Conservation (phyloP, 2,113 vertebrate species). For the Meriones unguiculatus region DNA sequence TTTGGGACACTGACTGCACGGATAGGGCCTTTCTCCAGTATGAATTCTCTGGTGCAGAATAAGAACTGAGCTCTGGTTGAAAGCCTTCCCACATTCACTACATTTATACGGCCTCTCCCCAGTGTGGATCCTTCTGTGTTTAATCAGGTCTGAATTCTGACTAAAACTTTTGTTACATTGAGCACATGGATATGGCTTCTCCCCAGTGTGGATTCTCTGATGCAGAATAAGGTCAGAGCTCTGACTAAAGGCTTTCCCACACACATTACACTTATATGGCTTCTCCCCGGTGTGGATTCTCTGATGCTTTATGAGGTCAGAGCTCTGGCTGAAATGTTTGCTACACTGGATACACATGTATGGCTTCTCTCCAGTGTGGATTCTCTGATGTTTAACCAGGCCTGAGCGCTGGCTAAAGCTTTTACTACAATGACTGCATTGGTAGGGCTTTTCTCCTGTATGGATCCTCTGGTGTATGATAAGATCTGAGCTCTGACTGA, state of each 20-base stretch:
- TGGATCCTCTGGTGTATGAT: slow-evolving; percentile 83
- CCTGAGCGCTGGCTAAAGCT: slow-evolving; percentile 83
- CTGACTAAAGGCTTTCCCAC: slow-evolving; percentile 82
- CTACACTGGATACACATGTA: slow-evolving; percentile 82
- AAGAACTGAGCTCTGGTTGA: slow-evolving; percentile 80
- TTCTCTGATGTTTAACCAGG: slow-evolving; percentile 82
- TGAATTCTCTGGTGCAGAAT: slow-evolving; percentile 81
- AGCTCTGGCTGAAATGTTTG: slow-evolving; percentile 81
- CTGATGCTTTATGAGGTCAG: slow-evolving; percentile 84
- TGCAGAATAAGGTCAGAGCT: slow-evolving; percentile 82
- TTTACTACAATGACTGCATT: slow-evolving; percentile 80
- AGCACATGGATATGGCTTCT: slow-evolving; percentile 79
- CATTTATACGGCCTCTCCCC: slow-evolving; percentile 81
- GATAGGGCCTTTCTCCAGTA: slow-evolving; percentile 77
- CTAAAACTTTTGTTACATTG: slow-evolving; percentile 80
- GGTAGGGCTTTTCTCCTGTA: slow-evolving; percentile 82
- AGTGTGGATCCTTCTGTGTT: slow-evolving; percentile 80
- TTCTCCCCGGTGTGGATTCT: slow-evolving; percentile 83
- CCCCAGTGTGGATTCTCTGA: slow-evolving; percentile 82
- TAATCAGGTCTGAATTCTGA: slow-evolving; percentile 80
- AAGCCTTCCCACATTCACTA: slow-evolving; percentile 80
- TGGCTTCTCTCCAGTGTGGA: slow-evolving; percentile 84
- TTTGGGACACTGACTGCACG: slow-evolving; percentile 70
- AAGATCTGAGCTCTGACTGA: slow-evolving; percentile 82
- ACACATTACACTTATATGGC: slow-evolving; percentile 82